Evolutionary conservation across 2,797 vertebrate species (phyloP).

Genomic region (Poeciliopsis paucimaculata): DNA sequence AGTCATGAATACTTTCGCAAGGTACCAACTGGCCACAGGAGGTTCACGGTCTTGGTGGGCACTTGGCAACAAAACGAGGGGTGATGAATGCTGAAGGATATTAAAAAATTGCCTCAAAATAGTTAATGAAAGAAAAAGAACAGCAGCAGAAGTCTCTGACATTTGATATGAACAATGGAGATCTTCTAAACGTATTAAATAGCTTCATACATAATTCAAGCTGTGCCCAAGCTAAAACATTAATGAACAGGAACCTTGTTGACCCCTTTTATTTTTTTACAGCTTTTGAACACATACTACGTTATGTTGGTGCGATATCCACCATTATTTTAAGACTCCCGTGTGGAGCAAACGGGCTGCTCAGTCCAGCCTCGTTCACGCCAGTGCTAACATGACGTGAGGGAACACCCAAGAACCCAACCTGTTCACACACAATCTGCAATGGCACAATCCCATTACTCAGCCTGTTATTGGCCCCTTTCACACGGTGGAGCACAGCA

Average conservation of each 20-base stretch:
- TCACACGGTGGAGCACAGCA: slow-evolving; percentile 71
- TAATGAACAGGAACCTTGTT: neutral
- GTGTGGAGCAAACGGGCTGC: neutral
- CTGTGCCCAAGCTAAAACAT: neutral
- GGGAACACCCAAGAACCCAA: slow-evolving; percentile 76
- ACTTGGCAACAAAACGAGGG: neutral
- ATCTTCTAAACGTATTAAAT: neutral
- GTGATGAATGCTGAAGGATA: neutral
- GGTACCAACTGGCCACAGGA: neutral
- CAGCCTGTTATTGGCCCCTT: slow-evolving; percentile 75
- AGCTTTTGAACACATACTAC: neutral
- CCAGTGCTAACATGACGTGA: slow-evolving; percentile 60
- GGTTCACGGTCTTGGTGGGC: neutral
- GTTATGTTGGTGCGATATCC: neutral
- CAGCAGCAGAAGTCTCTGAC: neutral
- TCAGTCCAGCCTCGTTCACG: slow-evolving; percentile 48
- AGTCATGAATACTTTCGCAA: neutral
- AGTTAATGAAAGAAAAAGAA: neutral
- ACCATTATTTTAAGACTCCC: neutral
- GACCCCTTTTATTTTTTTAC: neutral
- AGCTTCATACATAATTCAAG: neutral
- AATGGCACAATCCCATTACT: slow-evolving; percentile 81
- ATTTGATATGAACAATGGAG: slow-evolving; percentile 6
- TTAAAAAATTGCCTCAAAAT: neutral
- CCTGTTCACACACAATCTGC: slow-evolving; percentile 77